A percentile compares a stretch with the other conserved stretches of the same genome.
Evolutionary conservation across 2,797 vertebrate genomes (phyloP).

Genomic region (Silurus aristotelis): DNA sequence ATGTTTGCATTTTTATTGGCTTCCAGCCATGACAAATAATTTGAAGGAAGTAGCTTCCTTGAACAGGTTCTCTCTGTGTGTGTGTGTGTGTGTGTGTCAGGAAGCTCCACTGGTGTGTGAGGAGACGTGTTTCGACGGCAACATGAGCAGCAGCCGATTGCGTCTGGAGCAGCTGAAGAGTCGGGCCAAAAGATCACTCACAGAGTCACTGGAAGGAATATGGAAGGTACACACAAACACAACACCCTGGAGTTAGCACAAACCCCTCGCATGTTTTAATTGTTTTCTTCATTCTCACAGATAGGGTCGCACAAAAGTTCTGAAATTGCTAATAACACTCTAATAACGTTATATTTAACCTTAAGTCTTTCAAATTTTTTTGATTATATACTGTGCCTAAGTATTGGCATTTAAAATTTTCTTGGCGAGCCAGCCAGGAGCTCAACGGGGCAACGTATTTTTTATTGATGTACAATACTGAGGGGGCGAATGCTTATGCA

Average conservation of each 20-base stretch:
- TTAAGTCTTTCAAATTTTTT: too few relatives aligned
- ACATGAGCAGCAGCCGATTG: conserved; percentile 79
- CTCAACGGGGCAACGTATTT: too few relatives aligned
- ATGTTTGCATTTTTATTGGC: not conserved
- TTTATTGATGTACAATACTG: too few relatives aligned
- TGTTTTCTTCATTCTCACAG: not conserved
- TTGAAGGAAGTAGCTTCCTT: not conserved
- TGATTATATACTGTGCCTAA: too few relatives aligned
- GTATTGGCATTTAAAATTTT: too few relatives aligned
- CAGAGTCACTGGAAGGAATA: conserved; percentile 90
- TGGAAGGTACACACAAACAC: conserved; percentile 70
- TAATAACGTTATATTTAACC: too few relatives aligned
- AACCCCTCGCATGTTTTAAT: not conserved
- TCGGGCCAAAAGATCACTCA: conserved; percentile 90
- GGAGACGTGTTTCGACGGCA: conserved; percentile 67
- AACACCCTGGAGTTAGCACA: not conserved
- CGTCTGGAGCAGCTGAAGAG: conserved; percentile 89
- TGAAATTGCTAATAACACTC: too few relatives aligned
- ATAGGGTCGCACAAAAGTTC: not conserved
- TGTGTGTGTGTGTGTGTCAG: conserved; percentile 52
- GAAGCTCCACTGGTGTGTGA: conserved; percentile 50
- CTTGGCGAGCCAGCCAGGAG: too few relatives aligned
- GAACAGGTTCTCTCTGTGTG: not conserved
- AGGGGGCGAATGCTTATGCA: not conserved
- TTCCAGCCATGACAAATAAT: not conserved